These are phyloP conservation scores for Tetragonisca angustula DNA, from an alignment of 2,888 invertebrate species.

Conservation along the genomic window DNA sequence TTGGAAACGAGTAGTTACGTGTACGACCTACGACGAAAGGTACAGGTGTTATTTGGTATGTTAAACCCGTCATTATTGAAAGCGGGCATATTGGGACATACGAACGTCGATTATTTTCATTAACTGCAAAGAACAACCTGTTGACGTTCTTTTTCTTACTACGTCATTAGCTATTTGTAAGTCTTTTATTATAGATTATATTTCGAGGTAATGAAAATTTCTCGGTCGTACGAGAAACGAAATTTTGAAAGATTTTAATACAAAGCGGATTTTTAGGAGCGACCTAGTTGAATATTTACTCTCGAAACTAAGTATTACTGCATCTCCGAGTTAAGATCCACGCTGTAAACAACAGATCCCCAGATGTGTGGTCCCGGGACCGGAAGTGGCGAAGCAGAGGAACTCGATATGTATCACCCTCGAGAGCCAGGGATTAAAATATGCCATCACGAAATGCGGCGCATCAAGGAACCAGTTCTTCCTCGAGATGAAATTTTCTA, in stretches of 20 bases:
- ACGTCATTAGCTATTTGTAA: neutral
- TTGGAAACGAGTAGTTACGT: conserved; percentile 18
- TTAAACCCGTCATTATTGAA: conserved; percentile 28
- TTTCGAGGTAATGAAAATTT: neutral
- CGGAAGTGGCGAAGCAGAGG: conserved; percentile 57
- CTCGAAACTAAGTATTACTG: conserved; percentile 23
- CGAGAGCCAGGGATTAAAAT: conserved; percentile 42
- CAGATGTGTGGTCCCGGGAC: conserved; percentile 55
- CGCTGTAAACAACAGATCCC: conserved; percentile 53
- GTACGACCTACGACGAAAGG: conserved; percentile 41
- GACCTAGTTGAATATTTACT: conserved; percentile 5
- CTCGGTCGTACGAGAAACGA: neutral
- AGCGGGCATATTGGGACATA: conserved; percentile 27
- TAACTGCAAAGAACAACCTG: conserved; percentile 28
- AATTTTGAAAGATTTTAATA: neutral
- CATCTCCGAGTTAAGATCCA: conserved; percentile 39
- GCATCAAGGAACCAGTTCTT: conserved; percentile 23
- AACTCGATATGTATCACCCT: conserved; percentile 59
- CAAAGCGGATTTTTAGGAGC: neutral
- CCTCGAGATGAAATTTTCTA: too few species aligned
- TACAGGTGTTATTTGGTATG: conserved; percentile 55
- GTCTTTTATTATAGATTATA: neutral
- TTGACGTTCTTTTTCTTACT: conserved; percentile 11
- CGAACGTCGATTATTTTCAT: conserved; percentile 39
- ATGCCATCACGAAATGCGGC: conserved; percentile 18